Evolutionary conservation across 1,140 invertebrate genomes (phyloP).

Genomic region (Drosophila equinoxialis): DNA sequence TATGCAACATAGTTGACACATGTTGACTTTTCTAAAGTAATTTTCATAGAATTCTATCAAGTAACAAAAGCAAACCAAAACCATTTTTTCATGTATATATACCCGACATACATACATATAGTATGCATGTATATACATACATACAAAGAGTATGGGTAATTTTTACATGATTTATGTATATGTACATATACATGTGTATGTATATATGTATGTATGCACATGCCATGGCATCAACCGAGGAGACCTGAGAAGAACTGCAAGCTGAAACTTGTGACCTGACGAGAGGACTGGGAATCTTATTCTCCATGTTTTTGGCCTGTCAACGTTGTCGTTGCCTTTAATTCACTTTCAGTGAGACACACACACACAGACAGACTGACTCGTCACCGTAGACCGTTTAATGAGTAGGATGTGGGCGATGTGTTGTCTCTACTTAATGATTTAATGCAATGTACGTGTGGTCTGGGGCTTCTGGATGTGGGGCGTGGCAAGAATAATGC

Average conservation of each 20-base stretch:
- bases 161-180: neutral
- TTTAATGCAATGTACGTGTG: slow-evolving; percentile 69
- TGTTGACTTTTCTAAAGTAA: too few species aligned
- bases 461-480: slow-evolving; percentile 42
- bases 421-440: slow-evolving; percentile 62
- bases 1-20: too few species aligned
- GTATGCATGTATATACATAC: too few species aligned
- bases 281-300: slow-evolving; percentile 1
- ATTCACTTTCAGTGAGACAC: slow-evolving; percentile 37
- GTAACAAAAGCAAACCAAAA: slow-evolving; percentile 15
- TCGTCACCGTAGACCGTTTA: neutral
- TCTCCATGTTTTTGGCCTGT: slow-evolving; percentile 1
- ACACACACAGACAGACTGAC: slow-evolving; percentile 6
- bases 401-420: slow-evolving; percentile 18
- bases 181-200: slow-evolving; percentile 11
- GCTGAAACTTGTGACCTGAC: slow-evolving; percentile 23
- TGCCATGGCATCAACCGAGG: slow-evolving; percentile 37
- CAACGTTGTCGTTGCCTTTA: slow-evolving; percentile 24
- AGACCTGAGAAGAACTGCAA: slow-evolving; percentile 33
- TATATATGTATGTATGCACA: slow-evolving; percentile 47
- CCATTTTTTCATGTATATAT: slow-evolving; percentile 46
- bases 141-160: neutral
- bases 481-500: slow-evolving; percentile 64
- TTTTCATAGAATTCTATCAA: too few species aligned
- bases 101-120: slow-evolving; percentile 34